These are phyloP conservation scores for Fukomys damarensis DNA, from an alignment of 2,113 vertebrate species.

Conservation along the genomic window DNA sequence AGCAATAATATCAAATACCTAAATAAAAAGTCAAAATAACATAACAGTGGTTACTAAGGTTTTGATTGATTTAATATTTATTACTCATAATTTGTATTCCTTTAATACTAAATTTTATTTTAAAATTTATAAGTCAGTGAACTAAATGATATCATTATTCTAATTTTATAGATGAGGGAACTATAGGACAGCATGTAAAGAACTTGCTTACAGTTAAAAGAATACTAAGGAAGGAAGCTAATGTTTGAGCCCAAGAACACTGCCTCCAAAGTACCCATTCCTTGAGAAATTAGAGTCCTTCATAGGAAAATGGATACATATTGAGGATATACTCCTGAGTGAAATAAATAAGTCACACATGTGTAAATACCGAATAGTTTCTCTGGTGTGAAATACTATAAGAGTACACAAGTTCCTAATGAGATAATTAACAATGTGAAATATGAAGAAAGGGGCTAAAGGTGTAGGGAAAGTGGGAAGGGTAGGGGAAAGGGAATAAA, in stretches of 20 bases:
- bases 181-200: background rate
- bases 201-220: background rate
- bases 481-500: too few relatives aligned
- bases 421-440: too few relatives aligned
- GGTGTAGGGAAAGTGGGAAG: too few relatives aligned
- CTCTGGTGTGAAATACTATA: too few relatives aligned
- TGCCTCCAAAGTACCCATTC: background rate
- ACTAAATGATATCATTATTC: background rate
- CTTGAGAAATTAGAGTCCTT: too few relatives aligned
- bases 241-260: background rate
- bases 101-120: background rate
- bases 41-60: background rate
- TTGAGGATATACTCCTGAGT: too few relatives aligned
- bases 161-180: background rate
- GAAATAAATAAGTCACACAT: too few relatives aligned
- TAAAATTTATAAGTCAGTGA: background rate
- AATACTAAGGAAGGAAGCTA: background rate
- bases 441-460: too few relatives aligned
- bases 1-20: background rate
- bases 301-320: too few relatives aligned
- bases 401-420: too few relatives aligned
- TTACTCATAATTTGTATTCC: background rate
- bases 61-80: background rate
- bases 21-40: constrained; percentile 40
- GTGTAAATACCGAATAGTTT: too few relatives aligned